phyloP scores from a whole-genome alignment of 2,888 invertebrate genomes.

The Sesia bembeciformis region DNA sequence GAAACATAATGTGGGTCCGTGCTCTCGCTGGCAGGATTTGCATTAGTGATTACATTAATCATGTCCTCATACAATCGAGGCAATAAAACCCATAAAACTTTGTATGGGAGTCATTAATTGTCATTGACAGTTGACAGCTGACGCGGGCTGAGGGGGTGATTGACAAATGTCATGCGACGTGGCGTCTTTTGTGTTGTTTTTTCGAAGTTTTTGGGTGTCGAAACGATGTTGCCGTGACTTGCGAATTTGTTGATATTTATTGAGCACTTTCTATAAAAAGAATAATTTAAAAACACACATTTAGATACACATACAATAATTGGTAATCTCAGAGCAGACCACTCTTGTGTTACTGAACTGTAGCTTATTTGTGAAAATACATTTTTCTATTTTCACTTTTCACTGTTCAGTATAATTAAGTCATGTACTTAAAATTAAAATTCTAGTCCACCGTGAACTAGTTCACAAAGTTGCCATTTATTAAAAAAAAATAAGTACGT shows the following conservation, averaged over 20 bases:
- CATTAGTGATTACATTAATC: conserved; percentile 73
- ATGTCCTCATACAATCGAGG: conserved; percentile 56
- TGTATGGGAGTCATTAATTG: conserved; percentile 70
- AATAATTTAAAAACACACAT: not conserved
- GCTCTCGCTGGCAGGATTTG: conserved; percentile 57
- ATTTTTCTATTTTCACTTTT: no score
- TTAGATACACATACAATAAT: no score
- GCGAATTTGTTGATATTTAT: not conserved
- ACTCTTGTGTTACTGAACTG: no score
- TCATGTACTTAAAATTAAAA: no score
- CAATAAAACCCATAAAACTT: conserved; percentile 68
- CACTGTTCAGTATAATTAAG: no score
- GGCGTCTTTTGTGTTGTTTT: conserved; percentile 11
- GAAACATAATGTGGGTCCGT: conserved; percentile 48
- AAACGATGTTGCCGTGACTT: not conserved
- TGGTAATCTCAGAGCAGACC: no score
- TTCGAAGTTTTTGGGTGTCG: not conserved
- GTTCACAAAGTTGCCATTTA: no score
- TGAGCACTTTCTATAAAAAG: not conserved
- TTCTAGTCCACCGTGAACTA: no score
- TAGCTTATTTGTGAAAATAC: no score
- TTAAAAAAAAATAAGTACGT: no score
- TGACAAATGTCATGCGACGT: conserved; percentile 66
- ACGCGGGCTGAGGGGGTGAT: conserved; percentile 47
- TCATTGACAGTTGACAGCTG: conserved; percentile 66